Conservation (phyloP, 1,140 invertebrate species). For the Pectinophora gossypiella region DNA sequence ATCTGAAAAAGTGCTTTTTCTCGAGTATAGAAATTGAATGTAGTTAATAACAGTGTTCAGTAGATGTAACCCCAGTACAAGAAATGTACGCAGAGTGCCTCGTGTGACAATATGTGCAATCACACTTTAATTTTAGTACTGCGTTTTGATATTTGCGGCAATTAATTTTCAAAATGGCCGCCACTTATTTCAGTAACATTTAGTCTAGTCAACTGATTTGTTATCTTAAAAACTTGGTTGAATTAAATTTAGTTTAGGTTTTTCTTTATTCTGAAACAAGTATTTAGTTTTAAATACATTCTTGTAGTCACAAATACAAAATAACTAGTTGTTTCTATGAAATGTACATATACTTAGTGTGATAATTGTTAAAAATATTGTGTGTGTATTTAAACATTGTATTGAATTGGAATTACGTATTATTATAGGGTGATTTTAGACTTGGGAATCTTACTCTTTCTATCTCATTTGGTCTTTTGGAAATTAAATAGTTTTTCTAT, state of each 20-base stretch:
- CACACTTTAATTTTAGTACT: neutral
- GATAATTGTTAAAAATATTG: neutral
- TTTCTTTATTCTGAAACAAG: neutral
- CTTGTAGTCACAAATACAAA: neutral
- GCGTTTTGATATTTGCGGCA: neutral
- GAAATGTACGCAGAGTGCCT: constrained; percentile 1
- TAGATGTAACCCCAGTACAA: constrained; percentile 1
- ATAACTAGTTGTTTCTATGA: neutral
- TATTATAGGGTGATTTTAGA: constrained; percentile 3
- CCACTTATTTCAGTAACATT: neutral
- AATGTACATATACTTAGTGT: neutral
- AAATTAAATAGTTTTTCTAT: constrained; percentile 2
- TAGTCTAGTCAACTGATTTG: neutral
- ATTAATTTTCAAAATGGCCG: neutral
- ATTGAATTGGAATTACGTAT: neutral
- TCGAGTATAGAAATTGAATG: neutral
- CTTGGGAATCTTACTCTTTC: neutral
- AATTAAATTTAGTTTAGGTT: neutral
- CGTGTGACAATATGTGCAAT: neutral
- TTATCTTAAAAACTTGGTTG: neutral
- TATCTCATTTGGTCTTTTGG: constrained; percentile 3
- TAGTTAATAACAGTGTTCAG: constrained; percentile 1
- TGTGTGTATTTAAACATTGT: constrained; percentile 2
- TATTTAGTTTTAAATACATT: neutral
- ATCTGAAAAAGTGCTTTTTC: constrained; percentile 1